Evolutionary conservation across 2,113 vertebrate species (phyloP), one percentile per base, ranked within the genome.

Genomic region (Raja brachyura): DNA sequence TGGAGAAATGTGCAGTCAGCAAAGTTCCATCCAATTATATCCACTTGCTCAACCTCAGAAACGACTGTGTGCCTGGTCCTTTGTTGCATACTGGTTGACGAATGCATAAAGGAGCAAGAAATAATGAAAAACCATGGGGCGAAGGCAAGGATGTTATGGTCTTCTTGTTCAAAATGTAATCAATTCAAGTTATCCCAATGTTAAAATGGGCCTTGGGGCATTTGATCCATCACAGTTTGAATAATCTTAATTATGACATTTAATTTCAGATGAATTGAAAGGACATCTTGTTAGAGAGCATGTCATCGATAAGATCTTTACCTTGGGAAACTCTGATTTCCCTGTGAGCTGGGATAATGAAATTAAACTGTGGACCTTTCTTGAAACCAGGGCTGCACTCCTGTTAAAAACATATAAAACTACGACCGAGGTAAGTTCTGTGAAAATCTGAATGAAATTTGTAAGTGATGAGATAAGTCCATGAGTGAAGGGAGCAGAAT

Each of bases 341-440:
- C 98, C 99, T 0, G 97, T 99, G 93, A 99, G 98, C 96, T 99
- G 99, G 99, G 98, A 98, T 93, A 99, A 99, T 22, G 99, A 99
- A 96, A 97, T 99, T 94, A 99, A 98, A 94, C 95, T 99, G 93
- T 99, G 99, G 99, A 98, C 98, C 4, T 99, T 99, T 95, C 97
- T 99, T 2, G 98, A 99, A 96, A 98, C 98, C 70, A 96, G 99
- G 94, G 97, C 98, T 66, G 97, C 98, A 1, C 97, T 99, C 93
- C 97, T 99, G 81, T 96, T 99, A 93, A 99, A 99, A 95, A 98
- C 98, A 25, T 99, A 99, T 94, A 99, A 98, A 95, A 98, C 98
- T 48, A 98, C 97, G 0, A 95, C 97, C 20, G 96, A 97, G 97
- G 98, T 98, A 96, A 95, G 94, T 20, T 70, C 39, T 61, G 20